Base-by-base conservation (phyloP, 1,140 invertebrate species). In the Anoplophora glabripennis region DNA sequence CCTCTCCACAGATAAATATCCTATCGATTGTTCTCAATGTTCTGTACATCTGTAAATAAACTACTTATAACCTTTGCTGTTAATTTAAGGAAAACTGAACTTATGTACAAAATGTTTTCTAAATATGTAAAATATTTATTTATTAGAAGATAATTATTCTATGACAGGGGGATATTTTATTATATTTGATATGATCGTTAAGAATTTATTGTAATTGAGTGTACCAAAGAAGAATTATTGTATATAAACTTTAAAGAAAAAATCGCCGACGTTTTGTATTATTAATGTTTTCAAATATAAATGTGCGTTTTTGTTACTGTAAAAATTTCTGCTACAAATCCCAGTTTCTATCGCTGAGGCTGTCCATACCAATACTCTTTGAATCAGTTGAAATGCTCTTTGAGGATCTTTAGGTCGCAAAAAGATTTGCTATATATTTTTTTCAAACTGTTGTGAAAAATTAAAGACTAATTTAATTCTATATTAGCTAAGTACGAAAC, bases 101-200 rank as follows among this genome's bases (percentile, higher is more conserved):
- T 62, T 57, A 64, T 69, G 67, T 69, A 68, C 64, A 64, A 70
- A 62, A 57, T 53, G 62, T 63, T 68, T 68, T 57, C 57, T 66
- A 60, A 66, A 53, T 60, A 68, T 53, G 61, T 64, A 65, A 66
- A 57, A 66, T 65, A 59, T 68, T 63, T 68, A 69, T 69, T 69
- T 69, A 69, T 69, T 62, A 61, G 37, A 69, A 61, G 48, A 65
- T 53, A 59, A 54, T 40, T 42, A 66, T 58, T 64, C 56, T 64
- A 64, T 53, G 66, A 69, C 64, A 69, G 64, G 64, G 65, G 67
- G 56, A 46, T 62, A 64, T 64, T 66, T 66, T 64, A 65, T 63
- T 61, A 68, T 66, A 66, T 64, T 66, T 64, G 64, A 68, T 64
- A 58, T 63, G 59, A 66, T 66, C 63, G 64, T 68, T 68, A 57